Conservation (phyloP, 1,140 invertebrate genomes). For the Musca domestica region DNA sequence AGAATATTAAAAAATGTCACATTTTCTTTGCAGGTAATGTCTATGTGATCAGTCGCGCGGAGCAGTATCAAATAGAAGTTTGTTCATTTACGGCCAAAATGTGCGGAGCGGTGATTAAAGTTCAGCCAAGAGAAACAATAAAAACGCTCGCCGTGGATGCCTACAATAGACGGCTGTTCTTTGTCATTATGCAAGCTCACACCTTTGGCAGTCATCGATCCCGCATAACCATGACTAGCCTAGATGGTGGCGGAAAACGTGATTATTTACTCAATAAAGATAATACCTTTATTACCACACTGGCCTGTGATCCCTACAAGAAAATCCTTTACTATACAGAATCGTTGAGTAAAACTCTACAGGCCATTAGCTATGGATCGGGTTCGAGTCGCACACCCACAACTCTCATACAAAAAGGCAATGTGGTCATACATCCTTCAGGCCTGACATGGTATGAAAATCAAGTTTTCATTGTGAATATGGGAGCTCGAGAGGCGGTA, state of each 20-base stretch:
- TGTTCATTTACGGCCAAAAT: slow-evolving; percentile 59
- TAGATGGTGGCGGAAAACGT: slow-evolving; percentile 64
- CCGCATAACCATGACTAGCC: slow-evolving; percentile 60
- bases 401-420: slow-evolving; percentile 55
- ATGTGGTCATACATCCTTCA: slow-evolving; percentile 53
- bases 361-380: slow-evolving; percentile 63
- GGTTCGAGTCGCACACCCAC: slow-evolving; percentile 52
- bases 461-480: slow-evolving; percentile 59
- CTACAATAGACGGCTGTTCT: slow-evolving; percentile 59
- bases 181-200: slow-evolving; percentile 54
- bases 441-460: slow-evolving; percentile 63
- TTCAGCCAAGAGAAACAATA: slow-evolving; percentile 61
- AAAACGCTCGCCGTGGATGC: slow-evolving; percentile 58
- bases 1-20: too few species aligned
- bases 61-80: slow-evolving; percentile 54
- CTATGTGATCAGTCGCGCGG: slow-evolving; percentile 68
- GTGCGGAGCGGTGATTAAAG: slow-evolving; percentile 63
- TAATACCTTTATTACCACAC: slow-evolving; percentile 61
- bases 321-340: slow-evolving; percentile 70
- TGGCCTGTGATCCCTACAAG: slow-evolving; percentile 67
- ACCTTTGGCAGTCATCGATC: slow-evolving; percentile 53
- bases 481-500: slow-evolving; percentile 54
- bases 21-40: slow-evolving; percentile 60
- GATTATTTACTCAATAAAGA: slow-evolving; percentile 47
- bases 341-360: slow-evolving; percentile 61